Evolutionary conservation across 2,113 vertebrate species (phyloP).

Genomic region (Aegotheles bennettii): DNA sequence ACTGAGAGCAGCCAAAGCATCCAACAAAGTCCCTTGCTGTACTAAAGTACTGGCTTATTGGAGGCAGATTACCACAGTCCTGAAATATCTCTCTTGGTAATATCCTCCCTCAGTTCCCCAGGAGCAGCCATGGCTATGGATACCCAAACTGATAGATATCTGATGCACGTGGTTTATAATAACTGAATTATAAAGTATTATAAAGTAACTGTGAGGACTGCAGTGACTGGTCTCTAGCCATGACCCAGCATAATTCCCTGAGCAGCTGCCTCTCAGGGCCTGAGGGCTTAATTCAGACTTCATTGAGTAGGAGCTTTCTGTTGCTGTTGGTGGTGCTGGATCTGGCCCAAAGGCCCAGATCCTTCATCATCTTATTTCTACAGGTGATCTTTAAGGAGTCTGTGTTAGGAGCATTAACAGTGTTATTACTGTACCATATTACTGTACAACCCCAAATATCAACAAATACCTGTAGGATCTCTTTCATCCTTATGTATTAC

Average conservation of each 20-base stretch:
- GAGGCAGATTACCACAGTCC: neutral
- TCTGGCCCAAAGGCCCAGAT: neutral
- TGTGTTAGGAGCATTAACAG: neutral
- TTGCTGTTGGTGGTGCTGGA: neutral
- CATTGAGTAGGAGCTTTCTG: neutral
- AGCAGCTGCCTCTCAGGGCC: constrained; percentile 3
- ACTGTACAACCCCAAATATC: neutral
- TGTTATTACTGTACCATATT: neutral
- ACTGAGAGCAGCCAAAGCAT: neutral
- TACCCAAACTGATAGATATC: neutral
- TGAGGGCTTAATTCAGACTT: constrained; percentile 28
- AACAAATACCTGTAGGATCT: neutral
- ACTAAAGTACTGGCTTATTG: neutral
- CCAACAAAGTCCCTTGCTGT: neutral
- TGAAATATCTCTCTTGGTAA: neutral
- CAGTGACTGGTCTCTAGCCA: neutral
- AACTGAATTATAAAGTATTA: constrained; percentile 52
- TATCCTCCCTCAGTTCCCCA: neutral
- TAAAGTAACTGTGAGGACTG: neutral
- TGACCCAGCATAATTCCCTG: constrained; percentile 15
- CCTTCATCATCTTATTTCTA: neutral
- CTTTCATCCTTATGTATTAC: neutral
- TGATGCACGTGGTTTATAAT: constrained; percentile 21
- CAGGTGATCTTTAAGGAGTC: neutral
- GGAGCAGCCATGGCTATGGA: neutral